Percentiles rank a stretch among this genome's conserved stretches.
These are phyloP conservation scores for Ranitomeya imitator DNA, from an alignment of 2,113 vertebrate species.

Conservation along the genomic window DNA sequence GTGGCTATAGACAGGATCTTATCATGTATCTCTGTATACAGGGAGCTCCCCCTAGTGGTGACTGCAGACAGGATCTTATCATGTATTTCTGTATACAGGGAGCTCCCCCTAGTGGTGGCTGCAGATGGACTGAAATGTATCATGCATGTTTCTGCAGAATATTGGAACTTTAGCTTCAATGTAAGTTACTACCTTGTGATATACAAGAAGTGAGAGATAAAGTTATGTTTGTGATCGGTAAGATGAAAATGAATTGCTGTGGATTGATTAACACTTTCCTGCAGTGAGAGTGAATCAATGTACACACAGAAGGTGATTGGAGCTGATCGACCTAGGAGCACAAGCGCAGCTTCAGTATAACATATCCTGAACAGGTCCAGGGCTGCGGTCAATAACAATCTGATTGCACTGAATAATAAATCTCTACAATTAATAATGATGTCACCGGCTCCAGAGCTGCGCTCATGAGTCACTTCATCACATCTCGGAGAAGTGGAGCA, in stretches of 20 bases:
- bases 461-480: not conserved
- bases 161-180: not conserved
- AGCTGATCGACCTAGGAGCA: not conserved
- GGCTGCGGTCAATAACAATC: not conserved
- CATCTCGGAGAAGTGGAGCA: not conserved
- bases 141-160: too few species aligned
- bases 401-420: not conserved
- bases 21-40: too few species aligned
- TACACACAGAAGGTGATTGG: not conserved
- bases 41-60: too few species aligned
- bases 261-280: conserved; percentile 24
- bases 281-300: not conserved
- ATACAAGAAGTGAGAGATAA: not conserved
- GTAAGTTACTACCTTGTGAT: not conserved
- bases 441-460: not conserved
- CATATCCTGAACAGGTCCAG: not conserved
- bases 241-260: not conserved
- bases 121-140: too few species aligned
- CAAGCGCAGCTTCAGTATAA: not conserved
- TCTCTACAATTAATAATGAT: not conserved
- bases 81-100: too few species aligned
- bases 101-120: too few species aligned
- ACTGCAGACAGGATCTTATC: too few species aligned
- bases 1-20: too few species aligned
- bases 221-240: not conserved